Conservation (phyloP, 2,888 invertebrate genomes). For the Tetranychus piercei region DNA sequence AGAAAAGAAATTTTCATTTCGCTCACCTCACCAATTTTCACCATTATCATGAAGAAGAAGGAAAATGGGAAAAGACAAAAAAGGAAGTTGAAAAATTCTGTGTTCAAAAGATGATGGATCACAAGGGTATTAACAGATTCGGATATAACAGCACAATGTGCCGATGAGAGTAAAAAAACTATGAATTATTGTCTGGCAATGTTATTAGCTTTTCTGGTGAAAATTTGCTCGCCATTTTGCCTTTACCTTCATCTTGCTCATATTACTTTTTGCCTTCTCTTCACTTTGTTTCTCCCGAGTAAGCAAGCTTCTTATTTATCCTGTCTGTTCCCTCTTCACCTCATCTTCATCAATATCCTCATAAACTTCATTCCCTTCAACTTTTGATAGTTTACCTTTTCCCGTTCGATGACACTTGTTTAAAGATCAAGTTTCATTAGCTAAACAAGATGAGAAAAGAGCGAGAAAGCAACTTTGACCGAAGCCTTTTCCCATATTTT, state of each 20-base stretch:
- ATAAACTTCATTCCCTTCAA: not conserved
- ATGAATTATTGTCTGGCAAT: not conserved
- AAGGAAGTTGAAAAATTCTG: not conserved
- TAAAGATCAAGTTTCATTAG: not conserved
- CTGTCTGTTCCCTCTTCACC: not conserved
- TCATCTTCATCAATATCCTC: not conserved
- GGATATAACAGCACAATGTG: not conserved
- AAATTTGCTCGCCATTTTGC: not conserved
- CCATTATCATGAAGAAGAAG: too few species aligned
- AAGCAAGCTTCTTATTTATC: not conserved
- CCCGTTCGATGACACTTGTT: not conserved
- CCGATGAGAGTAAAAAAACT: not conserved
- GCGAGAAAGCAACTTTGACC: too few species aligned
- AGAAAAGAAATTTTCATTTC: too few species aligned
- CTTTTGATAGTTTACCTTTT: not conserved
- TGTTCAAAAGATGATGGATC: not conserved
- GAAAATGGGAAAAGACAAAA: too few species aligned
- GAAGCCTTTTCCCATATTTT: too few species aligned
- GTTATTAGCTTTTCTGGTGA: not conserved
- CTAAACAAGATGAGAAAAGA: too few species aligned
- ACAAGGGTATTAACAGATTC: not conserved
- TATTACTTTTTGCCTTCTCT: conserved; percentile 1
- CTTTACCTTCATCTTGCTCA: not conserved
- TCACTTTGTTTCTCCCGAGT: not conserved
- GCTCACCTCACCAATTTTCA: too few species aligned